Evolutionary conservation across 2,113 vertebrate genomes (phyloP).

Genomic region (Polypterus bichir): DNA sequence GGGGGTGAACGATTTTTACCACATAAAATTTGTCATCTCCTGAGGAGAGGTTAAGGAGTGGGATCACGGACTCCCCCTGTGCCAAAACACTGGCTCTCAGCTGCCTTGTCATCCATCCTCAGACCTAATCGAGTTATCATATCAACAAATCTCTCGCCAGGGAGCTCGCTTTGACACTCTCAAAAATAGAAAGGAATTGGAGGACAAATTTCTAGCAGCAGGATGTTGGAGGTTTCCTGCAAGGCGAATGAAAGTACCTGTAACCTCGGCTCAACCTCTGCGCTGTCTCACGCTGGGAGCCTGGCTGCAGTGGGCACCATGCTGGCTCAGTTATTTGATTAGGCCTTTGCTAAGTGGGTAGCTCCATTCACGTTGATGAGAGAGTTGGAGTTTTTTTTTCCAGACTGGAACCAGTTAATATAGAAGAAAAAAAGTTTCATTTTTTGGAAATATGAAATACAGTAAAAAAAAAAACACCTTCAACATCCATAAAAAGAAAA

Average conservation of each 20-base stretch:
- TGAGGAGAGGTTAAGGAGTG: conserved; percentile 72
- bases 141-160: conserved; percentile 63
- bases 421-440: too few relatives aligned
- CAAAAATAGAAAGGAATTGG: conserved; percentile 68
- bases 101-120: conserved; percentile 55
- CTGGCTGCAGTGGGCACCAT: conserved; percentile 60
- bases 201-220: conserved; percentile 88
- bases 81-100: conserved; percentile 31
- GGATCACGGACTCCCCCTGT: conserved; percentile 55
- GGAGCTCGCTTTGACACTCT: conserved; percentile 51
- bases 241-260: conserved; percentile 73
- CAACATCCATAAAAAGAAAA: too few relatives aligned
- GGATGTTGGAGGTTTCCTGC: conserved; percentile 58
- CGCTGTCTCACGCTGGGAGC: conserved; percentile 49
- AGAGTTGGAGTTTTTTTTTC: conserved; percentile 7
- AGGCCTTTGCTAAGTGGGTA: conserved; percentile 51
- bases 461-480: too few relatives aligned
- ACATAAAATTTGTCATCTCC: conserved; percentile 58
- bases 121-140: conserved; percentile 87
- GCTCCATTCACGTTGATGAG: conserved; percentile 38
- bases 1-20: conserved; percentile 46
- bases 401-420: too few relatives aligned
- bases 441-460: too few relatives aligned
- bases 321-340: conserved; percentile 77
- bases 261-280: conserved; percentile 53